These are phyloP conservation scores for Agrilus cyanescens DNA, from an alignment of 2,888 invertebrate genomes.

Conservation along the genomic window DNA sequence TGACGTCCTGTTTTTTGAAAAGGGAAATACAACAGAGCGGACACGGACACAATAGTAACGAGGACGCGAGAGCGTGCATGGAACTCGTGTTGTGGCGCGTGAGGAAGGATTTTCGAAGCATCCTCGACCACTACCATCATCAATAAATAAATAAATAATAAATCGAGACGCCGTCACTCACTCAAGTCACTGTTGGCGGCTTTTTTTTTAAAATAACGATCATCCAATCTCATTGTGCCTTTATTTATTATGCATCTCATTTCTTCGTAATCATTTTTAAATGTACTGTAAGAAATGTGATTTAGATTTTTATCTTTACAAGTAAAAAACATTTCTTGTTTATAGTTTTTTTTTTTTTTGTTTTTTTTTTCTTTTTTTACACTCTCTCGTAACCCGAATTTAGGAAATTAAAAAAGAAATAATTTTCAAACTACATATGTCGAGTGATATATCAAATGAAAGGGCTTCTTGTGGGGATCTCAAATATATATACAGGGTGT, in stretches of 20 bases:
- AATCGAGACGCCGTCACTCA: too few relatives aligned
- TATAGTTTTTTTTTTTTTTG: slow-evolving; percentile 8
- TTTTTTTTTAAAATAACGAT: too few relatives aligned
- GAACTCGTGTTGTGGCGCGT: slow-evolving; percentile 77
- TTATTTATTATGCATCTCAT: slow-evolving; percentile 13
- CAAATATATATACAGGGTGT: too few relatives aligned
- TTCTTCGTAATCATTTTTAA: slow-evolving; percentile 11
- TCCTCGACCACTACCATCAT: slow-evolving; percentile 8
- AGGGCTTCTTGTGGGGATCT: too few relatives aligned
- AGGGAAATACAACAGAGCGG: slow-evolving; percentile 68
- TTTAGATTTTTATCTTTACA: slow-evolving; percentile 10
- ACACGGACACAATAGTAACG: slow-evolving; percentile 81
- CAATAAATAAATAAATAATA: not conserved
- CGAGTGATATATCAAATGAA: too few relatives aligned
- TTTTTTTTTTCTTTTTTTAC: not conserved
- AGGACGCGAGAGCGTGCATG: slow-evolving; percentile 85
- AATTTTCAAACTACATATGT: too few relatives aligned
- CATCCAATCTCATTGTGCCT: slow-evolving; percentile 1
- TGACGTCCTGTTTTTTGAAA: slow-evolving; percentile 60
- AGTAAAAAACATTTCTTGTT: slow-evolving; percentile 3
- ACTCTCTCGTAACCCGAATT: too few relatives aligned
- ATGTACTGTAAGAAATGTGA: slow-evolving; percentile 15
- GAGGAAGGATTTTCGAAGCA: slow-evolving; percentile 38
- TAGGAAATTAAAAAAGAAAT: too few relatives aligned
- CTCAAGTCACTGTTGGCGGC: too few relatives aligned